phyloP scores from a whole-genome alignment of 2,888 invertebrate genomes.

The Idaea aversata region DNA sequence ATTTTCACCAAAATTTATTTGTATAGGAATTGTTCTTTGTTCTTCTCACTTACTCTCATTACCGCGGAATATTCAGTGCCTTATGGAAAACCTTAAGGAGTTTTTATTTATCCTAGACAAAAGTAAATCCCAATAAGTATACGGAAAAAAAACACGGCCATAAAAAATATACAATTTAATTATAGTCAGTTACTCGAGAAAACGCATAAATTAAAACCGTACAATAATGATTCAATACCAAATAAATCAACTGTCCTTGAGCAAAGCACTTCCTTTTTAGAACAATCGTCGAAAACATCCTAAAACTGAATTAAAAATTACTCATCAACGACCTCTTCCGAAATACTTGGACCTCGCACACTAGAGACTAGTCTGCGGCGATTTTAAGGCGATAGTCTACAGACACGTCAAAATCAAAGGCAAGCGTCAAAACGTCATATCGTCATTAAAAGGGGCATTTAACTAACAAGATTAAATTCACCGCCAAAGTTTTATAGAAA shows the following conservation, averaged over 20 bases:
- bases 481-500: too few species aligned
- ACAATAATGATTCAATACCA: not conserved
- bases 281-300: not conserved
- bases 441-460: too few species aligned
- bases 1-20: too few species aligned
- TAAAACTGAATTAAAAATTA: conserved; percentile 1
- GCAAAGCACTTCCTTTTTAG: not conserved
- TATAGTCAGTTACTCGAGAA: not conserved
- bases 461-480: too few species aligned
- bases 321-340: conserved; percentile 1
- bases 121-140: not conserved
- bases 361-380: not conserved
- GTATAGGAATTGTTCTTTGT: too few species aligned
- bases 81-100: too few species aligned
- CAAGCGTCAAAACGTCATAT: too few species aligned
- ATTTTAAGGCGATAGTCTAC: not conserved
- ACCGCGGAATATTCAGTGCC: too few species aligned
- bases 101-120: not conserved
- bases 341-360: not conserved
- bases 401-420: too few species aligned
- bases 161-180: not conserved
- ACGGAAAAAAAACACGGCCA: not conserved
- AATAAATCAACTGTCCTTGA: not conserved
- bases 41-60: too few species aligned
- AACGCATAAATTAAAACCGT: not conserved